A percentile compares a stretch with the other conserved stretches of the same genome.
Evolutionary conservation across 2,113 vertebrate species (phyloP).

Genomic region (Rissa tridactyla): DNA sequence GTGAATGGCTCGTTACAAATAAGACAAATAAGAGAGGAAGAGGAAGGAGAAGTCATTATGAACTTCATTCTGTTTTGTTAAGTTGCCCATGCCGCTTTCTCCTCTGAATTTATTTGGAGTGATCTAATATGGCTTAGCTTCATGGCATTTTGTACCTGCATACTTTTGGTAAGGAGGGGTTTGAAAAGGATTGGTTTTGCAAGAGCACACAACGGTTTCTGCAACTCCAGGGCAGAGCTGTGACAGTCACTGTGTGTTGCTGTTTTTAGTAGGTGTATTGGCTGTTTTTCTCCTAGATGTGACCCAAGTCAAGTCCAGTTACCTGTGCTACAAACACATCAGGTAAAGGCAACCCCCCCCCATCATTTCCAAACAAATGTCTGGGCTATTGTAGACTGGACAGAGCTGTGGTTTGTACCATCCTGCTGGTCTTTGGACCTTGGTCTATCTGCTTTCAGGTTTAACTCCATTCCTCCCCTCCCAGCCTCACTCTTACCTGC

Average conservation of each 20-base stretch:
- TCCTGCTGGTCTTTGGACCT: neutral
- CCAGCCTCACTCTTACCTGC: neutral
- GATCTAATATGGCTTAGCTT: neutral
- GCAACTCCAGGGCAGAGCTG: neutral
- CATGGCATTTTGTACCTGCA: neutral
- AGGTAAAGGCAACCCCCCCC: neutral
- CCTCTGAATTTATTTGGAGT: neutral
- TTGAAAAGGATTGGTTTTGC: neutral
- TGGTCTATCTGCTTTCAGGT: neutral
- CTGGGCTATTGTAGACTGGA: neutral
- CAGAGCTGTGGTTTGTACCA: neutral
- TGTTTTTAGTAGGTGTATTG: neutral
- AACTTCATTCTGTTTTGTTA: neutral
- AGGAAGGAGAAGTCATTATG: neutral
- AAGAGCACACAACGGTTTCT: neutral
- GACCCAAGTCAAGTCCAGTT: neutral
- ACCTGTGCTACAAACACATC: neutral
- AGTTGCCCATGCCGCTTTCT: neutral
- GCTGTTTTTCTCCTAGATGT: neutral
- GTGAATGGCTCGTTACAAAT: neutral
- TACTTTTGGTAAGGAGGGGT: neutral
- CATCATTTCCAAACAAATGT: neutral
- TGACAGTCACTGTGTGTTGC: neutral
- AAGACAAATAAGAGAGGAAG: neutral
- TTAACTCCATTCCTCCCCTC: neutral